Base-by-base conservation (phyloP, 2,113 vertebrate genomes). In the Aptenodytes forsteri region DNA sequence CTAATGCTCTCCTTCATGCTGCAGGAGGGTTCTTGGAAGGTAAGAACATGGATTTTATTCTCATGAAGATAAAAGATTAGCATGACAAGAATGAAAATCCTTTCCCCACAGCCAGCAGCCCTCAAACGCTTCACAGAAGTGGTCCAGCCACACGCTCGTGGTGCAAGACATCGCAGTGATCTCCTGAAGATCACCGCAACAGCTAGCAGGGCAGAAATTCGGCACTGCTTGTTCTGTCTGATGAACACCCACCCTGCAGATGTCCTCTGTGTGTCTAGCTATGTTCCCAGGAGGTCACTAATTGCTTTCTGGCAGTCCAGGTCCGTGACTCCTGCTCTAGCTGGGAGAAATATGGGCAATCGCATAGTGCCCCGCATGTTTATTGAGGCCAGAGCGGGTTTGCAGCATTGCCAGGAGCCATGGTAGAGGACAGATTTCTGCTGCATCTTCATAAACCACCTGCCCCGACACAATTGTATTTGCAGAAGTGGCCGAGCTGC, bases 1-100 rank as follows among this genome's bases (percentile, higher is more conserved):
- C 32, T 29, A 15, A 44, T 0, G 1, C 38, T 69, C 17, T 59
- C 58, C 50, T n/a, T 26, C 49, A 26, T 0, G 0, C 13, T n/a
- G 32, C 76, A 89, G 50, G 19, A 90, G 54, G 50, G 10, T 11
- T 81, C 56, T 49, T 25, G 26, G 36, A 54, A 4, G 6, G 19
- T 13, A 58, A 73, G 20, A 79, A 54, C 7, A 6, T 6, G 29
- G 47, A 59, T 75, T 93, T 83, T 56, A 18, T n/a, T 62, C 50
- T 67, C 46, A 38, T 9, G 13, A 83, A 84, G 32, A 36, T 10
- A 69, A 19, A 70, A 77, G 13, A 52, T 23, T 17, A 77, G 32
- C n/a, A 46, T 1, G 6, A 64, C 2, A 4, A 67, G 82, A 75
- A 75, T 8, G 8, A 36, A 93, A 88, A 70, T 22, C 61, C n/a